Evolutionary conservation across 2,113 vertebrate species (phyloP).

Genomic region (Neogale vison): DNA sequence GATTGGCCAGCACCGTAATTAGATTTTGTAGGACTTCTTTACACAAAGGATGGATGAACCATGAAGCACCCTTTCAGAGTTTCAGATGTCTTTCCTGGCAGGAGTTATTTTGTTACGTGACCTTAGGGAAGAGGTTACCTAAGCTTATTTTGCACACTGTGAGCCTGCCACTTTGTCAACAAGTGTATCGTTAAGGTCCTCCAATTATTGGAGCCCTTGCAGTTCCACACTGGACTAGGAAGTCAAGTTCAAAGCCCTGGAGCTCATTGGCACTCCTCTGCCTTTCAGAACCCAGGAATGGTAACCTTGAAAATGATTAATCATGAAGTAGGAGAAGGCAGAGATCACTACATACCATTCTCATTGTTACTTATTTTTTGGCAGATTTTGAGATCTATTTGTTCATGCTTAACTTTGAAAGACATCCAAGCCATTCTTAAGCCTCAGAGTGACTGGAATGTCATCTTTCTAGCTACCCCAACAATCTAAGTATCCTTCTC

Average conservation of each 20-base stretch:
- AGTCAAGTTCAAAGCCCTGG: not conserved
- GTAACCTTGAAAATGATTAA: not conserved
- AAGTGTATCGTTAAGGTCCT: fast-evolving
- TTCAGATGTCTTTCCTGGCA: not conserved
- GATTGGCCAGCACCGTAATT: not conserved
- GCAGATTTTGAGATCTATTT: not conserved
- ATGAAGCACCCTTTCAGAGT: not conserved
- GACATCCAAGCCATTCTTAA: not conserved
- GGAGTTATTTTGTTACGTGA: not conserved
- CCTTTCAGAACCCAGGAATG: not conserved
- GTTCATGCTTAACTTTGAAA: not conserved
- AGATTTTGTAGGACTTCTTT: slow-evolving; percentile 43
- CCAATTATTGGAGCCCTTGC: not conserved
- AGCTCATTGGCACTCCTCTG: fast-evolving
- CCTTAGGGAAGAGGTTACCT: not conserved
- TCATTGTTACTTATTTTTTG: not conserved
- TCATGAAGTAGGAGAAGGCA: not conserved
- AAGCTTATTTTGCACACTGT: not conserved
- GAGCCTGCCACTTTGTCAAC: not conserved
- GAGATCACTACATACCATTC: not conserved
- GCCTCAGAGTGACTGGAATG: not conserved
- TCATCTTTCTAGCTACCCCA: not conserved
- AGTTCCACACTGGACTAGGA: not conserved
- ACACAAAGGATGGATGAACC: not conserved
- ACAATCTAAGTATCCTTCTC: not conserved